Evolutionary conservation across 2,113 vertebrate genomes (phyloP).

Genomic region (Puffinus mauretanicus): DNA sequence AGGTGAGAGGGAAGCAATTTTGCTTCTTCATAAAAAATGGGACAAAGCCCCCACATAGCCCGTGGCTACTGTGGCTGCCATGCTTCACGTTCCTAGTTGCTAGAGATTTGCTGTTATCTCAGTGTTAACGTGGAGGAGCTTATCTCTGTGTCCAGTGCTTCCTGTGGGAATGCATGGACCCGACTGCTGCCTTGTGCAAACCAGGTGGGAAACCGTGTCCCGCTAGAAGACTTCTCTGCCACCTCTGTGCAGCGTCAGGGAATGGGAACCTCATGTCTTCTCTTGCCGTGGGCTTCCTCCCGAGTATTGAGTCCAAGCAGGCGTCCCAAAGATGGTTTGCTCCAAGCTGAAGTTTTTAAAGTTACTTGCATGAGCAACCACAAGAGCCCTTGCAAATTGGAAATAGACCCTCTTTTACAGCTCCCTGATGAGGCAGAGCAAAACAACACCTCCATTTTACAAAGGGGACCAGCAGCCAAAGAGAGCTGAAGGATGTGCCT

Average conservation of each 20-base stretch:
- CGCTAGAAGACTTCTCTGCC: background rate
- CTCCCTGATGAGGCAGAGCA: background rate
- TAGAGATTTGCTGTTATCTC: background rate
- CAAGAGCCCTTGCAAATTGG: background rate
- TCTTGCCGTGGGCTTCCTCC: background rate
- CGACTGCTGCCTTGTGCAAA: background rate
- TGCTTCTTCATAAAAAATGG: background rate
- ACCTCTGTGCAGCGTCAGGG: background rate
- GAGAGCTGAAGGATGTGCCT: background rate
- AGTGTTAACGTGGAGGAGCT: background rate
- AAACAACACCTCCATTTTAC: background rate
- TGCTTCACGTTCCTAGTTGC: background rate
- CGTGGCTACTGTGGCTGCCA: background rate
- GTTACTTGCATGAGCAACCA: background rate
- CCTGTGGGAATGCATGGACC: slow-evolving; percentile 28
- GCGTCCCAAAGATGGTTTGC: background rate
- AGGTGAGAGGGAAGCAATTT: background rate
- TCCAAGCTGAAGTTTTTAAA: background rate
- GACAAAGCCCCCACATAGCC: background rate
- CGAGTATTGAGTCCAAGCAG: background rate
- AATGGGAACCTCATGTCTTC: background rate
- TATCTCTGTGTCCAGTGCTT: slow-evolving; percentile 20
- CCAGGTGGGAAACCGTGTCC: background rate
- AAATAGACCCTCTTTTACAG: background rate
- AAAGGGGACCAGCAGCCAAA: background rate